Conservation (phyloP, 2,888 invertebrate species). For the Brenthis hecate region DNA sequence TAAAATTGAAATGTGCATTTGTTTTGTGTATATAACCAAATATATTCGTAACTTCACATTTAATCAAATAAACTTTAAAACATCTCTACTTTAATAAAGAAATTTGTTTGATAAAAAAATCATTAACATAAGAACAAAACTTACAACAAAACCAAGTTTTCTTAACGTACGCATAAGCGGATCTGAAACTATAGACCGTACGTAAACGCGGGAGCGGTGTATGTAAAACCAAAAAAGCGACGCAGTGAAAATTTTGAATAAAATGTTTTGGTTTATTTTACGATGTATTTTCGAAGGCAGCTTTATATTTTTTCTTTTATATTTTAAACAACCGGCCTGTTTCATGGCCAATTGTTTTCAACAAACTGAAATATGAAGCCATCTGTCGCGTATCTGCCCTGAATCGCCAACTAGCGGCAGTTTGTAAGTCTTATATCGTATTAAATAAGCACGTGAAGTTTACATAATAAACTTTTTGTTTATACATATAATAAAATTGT, state of each 20-base stretch:
- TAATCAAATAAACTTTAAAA: no score
- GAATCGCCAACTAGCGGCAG: slow-evolving; percentile 56
- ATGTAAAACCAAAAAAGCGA: slow-evolving; percentile 8
- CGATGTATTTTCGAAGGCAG: slow-evolving; percentile 3
- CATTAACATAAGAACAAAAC: no score
- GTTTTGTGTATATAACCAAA: no score
- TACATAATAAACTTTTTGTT: background rate
- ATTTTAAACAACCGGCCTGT: slow-evolving; percentile 24
- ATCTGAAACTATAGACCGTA: background rate
- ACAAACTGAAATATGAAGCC: slow-evolving; percentile 63
- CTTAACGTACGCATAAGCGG: no score
- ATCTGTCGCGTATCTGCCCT: slow-evolving; percentile 63
- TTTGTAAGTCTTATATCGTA: slow-evolving; percentile 45
- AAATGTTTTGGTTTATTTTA: background rate
- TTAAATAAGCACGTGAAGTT: slow-evolving; percentile 38
- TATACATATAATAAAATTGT: no score
- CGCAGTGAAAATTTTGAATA: slow-evolving; percentile 9
- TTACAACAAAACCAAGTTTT: no score
- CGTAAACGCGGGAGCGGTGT: background rate
- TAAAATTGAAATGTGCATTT: no score
- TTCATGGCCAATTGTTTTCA: slow-evolving; percentile 46
- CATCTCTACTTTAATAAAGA: no score
- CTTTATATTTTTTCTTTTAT: slow-evolving; percentile 5
- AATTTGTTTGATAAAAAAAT: no score
- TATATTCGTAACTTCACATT: no score